Base-by-base conservation (phyloP, 2,888 invertebrate species). In the Ctena decussata region DNA sequence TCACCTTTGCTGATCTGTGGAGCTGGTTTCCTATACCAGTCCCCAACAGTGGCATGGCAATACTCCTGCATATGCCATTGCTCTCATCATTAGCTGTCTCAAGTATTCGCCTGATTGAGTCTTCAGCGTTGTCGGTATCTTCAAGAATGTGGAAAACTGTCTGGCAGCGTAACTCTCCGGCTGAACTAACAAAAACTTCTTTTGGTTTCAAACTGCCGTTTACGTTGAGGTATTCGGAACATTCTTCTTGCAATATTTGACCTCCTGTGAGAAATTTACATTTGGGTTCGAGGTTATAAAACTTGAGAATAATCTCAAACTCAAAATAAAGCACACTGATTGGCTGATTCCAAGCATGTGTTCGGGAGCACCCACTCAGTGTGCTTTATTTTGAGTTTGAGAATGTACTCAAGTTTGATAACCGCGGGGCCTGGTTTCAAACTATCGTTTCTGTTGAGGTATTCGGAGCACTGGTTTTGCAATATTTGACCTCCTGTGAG, bases 11-110 rank as follows among this genome's bases (percentile, higher is more conserved):
- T 41, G 80, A n/a, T 6, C 71, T n/a, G 24, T 83, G 21, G 15
- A 92, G 91, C 72, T 84, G 92, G 32, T 89, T 89, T 80, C 89
- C 91, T 18, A 89, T 84, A 11, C 92, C 92, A 3, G 90, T 80
- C 80, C 93, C 89, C 18, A 94, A 82, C 0, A 93, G 90, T 44
- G 94, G 94, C 30, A 93, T 77, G 27, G 93, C 93, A 37, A 94
- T 76, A 5, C 90, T 87, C 12, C 35, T 65, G 8, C 86, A 80
- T 0, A 82, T 53, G 1, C 75, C 70, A 6, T 80, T 41, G 15
- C 83, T 69, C n/a, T 80, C 80, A 5, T 46, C 30, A n/a, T 73
- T 41, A 41, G 90, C 84, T 2, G 74, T 57, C 11, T 72, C 44
- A 0, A 93, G 73, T n/a, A 85, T 82, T 18, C 88, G 89, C 11